Base-by-base conservation (phyloP, 2,113 vertebrate species). In the Motacilla tschutschensis region DNA sequence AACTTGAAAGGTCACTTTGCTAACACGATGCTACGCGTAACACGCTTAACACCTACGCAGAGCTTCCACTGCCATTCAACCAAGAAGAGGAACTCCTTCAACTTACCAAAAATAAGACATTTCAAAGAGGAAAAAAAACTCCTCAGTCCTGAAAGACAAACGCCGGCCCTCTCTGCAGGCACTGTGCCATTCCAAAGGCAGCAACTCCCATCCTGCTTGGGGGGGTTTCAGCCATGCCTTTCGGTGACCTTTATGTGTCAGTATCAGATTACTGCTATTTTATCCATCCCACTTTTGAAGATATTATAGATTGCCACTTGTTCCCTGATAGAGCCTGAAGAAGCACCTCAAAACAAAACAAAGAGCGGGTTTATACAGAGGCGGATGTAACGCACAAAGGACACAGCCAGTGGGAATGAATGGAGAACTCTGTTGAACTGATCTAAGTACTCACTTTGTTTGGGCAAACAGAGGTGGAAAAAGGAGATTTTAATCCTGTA, bases 301-400 rank as follows among this genome's bases (percentile, higher is more conserved):
- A 77, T 79, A 14, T n/a, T 87, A 60, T 60, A 85, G 92, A 91
- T 75, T 71, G 79, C 58, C 62, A 71, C 82, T 90, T 87, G 65
- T 74, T 85, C 64, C 50, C 85, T 46, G 64, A 77, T 2, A 72
- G 70, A 92, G 59, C 48, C 85, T 88, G 26, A 59, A 92, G 94
- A 35, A 93, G 83, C 74, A 83, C 70, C 88, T 89, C 92, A 71
- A 87, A 89, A 85, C 85, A 78, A 87, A 93, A 85, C 38, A 64
- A 81, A 87, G 81, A 48, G 72, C 0, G 24, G 58, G 69, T 87
- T 83, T n/a, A 57, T 73, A n/a, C 48, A 50, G 62, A 70, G 72
- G 89, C 35, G 16, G 79, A 79, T 73, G 87, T 43, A 64, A 54
- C 1, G 36, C 44, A 64, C 80, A 79, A 84, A 60, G 75, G 69